Conservation (phyloP, 1,140 invertebrate genomes). For the Anoplolepis gracilipes region DNA sequence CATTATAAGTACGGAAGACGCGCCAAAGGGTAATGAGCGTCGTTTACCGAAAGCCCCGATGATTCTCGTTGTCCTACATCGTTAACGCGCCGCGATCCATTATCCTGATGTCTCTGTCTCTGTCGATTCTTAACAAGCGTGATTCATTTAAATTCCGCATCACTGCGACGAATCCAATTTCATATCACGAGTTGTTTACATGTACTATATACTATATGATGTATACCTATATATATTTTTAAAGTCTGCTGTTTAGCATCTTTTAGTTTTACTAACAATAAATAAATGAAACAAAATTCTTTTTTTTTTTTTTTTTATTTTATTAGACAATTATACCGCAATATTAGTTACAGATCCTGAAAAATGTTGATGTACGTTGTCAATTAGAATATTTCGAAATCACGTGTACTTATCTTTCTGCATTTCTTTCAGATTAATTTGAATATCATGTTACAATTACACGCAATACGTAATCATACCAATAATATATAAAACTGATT, state of each 20-base stretch:
- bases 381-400: neutral
- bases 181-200: too few relatives aligned
- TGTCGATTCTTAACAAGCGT: neutral
- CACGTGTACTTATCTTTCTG: too few relatives aligned
- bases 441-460: neutral
- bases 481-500: neutral
- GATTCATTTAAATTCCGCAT: neutral
- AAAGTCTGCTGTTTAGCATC: too few relatives aligned
- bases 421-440: neutral
- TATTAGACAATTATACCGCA: neutral
- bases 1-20: slow-evolving; percentile 46
- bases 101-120: neutral
- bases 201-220: too few relatives aligned
- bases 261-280: too few relatives aligned
- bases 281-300: neutral
- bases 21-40: slow-evolving; percentile 69
- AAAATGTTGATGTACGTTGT: neutral
- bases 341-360: neutral
- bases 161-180: neutral
- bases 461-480: neutral
- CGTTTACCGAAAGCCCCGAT: slow-evolving; percentile 52
- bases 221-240: too few relatives aligned
- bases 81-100: neutral
- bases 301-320: too few relatives aligned
- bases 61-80: neutral